Conservation (phyloP, 1,140 invertebrate genomes). For the Macrocentrus cingulum region DNA sequence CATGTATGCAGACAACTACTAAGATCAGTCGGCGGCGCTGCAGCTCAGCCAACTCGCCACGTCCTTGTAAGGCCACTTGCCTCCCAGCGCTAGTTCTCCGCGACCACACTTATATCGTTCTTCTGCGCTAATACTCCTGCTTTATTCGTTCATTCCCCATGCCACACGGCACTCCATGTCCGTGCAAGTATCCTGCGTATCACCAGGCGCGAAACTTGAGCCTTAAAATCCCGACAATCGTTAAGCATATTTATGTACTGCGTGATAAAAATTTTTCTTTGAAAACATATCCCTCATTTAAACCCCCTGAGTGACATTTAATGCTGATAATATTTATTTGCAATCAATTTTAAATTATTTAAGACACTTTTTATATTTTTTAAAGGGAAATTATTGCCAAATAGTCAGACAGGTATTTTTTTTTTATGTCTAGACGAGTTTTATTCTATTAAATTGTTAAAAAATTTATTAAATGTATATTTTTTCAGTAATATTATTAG, state of each 20-base stretch:
- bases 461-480: too few species aligned
- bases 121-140: constrained; percentile 8
- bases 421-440: too few species aligned
- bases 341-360: too few species aligned
- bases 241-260: constrained; percentile 9
- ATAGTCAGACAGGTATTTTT: too few species aligned
- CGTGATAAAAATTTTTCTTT: neutral
- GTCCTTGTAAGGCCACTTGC: constrained; percentile 59
- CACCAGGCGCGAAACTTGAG: constrained; percentile 17
- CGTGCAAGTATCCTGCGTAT: neutral
- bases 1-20: constrained; percentile 31
- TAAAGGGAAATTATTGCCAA: too few species aligned
- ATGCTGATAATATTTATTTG: too few species aligned
- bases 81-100: constrained; percentile 33
- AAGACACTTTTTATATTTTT: too few species aligned
- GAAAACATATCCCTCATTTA: too few species aligned
- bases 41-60: constrained; percentile 38
- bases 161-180: neutral
- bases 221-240: neutral
- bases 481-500: too few species aligned
- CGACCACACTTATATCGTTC: neutral
- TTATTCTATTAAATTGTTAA: too few species aligned
- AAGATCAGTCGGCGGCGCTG: neutral
- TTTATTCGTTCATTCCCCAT: neutral
- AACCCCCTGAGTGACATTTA: too few species aligned